These are phyloP conservation scores for Melitaea athalia DNA, from an alignment of 2,888 invertebrate species.

Conservation along the genomic window DNA sequence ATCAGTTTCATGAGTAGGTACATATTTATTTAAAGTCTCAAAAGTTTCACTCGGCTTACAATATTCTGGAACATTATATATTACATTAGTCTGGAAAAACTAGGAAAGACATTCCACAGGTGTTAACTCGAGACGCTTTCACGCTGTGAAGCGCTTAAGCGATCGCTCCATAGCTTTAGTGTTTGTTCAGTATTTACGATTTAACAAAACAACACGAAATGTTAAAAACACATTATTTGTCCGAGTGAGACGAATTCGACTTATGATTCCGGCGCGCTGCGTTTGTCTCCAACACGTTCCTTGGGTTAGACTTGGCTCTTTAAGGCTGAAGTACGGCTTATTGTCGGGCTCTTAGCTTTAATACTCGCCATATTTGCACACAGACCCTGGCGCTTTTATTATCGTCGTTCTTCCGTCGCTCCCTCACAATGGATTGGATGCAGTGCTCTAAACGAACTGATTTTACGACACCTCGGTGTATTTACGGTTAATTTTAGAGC, in stretches of 20 bases:
- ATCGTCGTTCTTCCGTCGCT: constrained; percentile 49
- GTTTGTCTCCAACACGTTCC: constrained; percentile 79
- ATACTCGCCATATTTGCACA: constrained; percentile 66
- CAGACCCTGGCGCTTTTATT: constrained; percentile 67
- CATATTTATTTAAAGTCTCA: background rate
- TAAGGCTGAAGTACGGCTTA: constrained; percentile 71
- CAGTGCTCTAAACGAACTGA: constrained; percentile 50
- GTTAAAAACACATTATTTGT: constrained; percentile 83
- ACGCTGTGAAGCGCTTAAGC: constrained; percentile 60
- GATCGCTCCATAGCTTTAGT: constrained; percentile 57
- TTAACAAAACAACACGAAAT: constrained; percentile 82
- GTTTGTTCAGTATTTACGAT: constrained; percentile 81
- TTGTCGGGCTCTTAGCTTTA: constrained; percentile 73
- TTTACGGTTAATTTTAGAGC: constrained; percentile 55
- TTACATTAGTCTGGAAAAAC: constrained; percentile 29
- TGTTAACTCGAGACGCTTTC: constrained; percentile 60
- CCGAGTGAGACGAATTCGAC: constrained; percentile 79
- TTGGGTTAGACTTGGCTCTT: constrained; percentile 65
- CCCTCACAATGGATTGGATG: constrained; percentile 60
- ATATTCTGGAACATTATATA: background rate
- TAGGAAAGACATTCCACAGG: constrained; percentile 68
- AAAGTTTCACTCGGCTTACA: constrained; percentile 9
- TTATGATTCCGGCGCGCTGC: constrained; percentile 71
- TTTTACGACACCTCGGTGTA: constrained; percentile 67
- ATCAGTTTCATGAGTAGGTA: background rate